These are phyloP conservation scores for Saturnia japonica DNA, from an alignment of 2,888 invertebrate genomes.

Conservation along the genomic window DNA sequence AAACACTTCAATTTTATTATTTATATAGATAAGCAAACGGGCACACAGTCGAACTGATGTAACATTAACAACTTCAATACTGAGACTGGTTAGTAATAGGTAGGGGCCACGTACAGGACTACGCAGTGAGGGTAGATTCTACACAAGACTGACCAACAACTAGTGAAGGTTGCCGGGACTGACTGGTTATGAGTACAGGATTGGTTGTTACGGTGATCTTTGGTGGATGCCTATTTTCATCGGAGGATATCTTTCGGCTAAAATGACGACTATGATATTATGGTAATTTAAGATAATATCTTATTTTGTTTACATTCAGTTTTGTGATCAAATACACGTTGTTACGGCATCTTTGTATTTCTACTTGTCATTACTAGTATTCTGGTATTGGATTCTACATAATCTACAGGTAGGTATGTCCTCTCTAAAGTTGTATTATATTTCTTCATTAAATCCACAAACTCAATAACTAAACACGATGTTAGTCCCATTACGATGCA, in stretches of 20 bases:
- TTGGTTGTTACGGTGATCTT: too few relatives aligned
- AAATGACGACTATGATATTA: too few relatives aligned
- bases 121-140: neutral
- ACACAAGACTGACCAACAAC: neutral
- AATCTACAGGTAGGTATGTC: neutral
- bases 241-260: too few relatives aligned
- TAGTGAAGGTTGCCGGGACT: neutral
- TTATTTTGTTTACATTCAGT: neutral
- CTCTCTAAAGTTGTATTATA: neutral
- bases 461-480: conserved; percentile 5
- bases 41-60: too few relatives aligned
- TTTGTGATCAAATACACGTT: too few relatives aligned
- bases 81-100: too few relatives aligned
- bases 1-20: too few relatives aligned
- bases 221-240: too few relatives aligned
- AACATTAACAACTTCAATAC: too few relatives aligned
- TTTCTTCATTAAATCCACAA: conserved; percentile 4
- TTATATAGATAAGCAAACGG: too few relatives aligned
- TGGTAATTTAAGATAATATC: too few relatives aligned
- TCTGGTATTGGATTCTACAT: neutral
- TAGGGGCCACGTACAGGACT: neutral
- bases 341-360: neutral
- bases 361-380: neutral
- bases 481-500: neutral
- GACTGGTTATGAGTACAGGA: too few relatives aligned